Conservation (phyloP, 2,113 vertebrate species). For the Gavialis gangeticus region DNA sequence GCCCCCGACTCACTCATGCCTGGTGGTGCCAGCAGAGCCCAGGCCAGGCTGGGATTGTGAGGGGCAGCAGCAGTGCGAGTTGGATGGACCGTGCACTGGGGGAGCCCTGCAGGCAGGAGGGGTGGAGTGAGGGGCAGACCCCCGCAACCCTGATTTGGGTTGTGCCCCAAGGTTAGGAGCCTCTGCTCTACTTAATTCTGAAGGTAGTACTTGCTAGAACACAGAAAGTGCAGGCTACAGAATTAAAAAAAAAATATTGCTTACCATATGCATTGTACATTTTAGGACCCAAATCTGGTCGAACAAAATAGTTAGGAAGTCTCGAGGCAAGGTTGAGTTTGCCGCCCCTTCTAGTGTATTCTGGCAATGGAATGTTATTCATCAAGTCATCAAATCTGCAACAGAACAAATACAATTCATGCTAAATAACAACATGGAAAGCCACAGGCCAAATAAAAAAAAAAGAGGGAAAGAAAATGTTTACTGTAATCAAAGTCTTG, state of each 20-base stretch:
- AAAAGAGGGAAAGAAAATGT: not conserved
- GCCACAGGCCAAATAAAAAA: not conserved
- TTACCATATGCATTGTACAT: slow-evolving; percentile 88
- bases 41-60: too few relatives aligned
- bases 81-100: too few relatives aligned
- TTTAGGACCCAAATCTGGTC: slow-evolving; percentile 85
- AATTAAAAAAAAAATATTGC: not conserved
- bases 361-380: slow-evolving; percentile 85
- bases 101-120: too few relatives aligned
- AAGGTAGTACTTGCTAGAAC: not conserved
- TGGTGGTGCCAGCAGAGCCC: too few relatives aligned
- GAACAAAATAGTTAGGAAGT: slow-evolving; percentile 84
- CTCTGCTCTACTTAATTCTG: not conserved
- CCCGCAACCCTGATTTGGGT: too few relatives aligned
- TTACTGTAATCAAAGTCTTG: not conserved
- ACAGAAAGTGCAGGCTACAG: rapidly evolving
- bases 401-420: not conserved
- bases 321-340: slow-evolving; percentile 85
- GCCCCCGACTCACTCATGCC: too few relatives aligned
- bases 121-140: too few relatives aligned
- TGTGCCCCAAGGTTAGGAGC: too few relatives aligned
- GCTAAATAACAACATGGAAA: not conserved
- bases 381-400: slow-evolving; percentile 85
- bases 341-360: slow-evolving; percentile 84
- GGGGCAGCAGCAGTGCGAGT: too few relatives aligned